Evolutionary conservation across 2,797 vertebrate species (phyloP), one percentile per base, ranked within the genome.

Genomic region (Sarcophilus harrisii): DNA sequence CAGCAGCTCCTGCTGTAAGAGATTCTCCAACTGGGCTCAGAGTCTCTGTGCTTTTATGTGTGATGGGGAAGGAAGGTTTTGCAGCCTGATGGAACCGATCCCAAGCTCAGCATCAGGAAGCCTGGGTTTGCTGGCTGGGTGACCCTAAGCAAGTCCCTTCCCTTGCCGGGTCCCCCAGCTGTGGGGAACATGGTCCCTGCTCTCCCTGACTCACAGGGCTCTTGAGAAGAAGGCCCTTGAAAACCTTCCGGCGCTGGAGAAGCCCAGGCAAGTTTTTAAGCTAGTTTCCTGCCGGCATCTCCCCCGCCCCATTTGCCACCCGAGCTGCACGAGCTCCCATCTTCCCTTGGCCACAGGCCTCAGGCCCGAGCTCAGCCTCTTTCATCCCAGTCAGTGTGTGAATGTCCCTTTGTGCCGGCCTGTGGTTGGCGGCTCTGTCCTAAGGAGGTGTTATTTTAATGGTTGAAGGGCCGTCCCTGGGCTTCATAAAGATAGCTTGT

Each of bases 401-500:
- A 98, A 98, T 98, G 98, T 98, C 96, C 95, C 98, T 98, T 99
- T 98, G 98, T 98, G 96, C 92, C 92, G 91, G 96, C 91, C 97
- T 96, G 94, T 93, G 97, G 98, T 90, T 93, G 90, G 96, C 97
- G 97, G 98, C 96, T 98, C 97, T 98, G 96, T 98, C 96, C 98
- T 98, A 96, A 98, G 96, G 98, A 98, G 98, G 98, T 98, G 98
- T 98, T 98, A 98, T 98, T 98, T 99, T 98, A 98, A 98, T 98
- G 98, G 98, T 98, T 98, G 98, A 97, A 98, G 98, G 98, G 98
- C 98, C 98, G 98, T 98, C 96, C 96, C 98, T 98, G 98, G 93
- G 95, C 98, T 98, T 98, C 98, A 98, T 98, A 99, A 99, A 98
- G 98, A 99, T 98, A 98, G 98, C 98, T 98, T 98, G 98, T 98